phyloP scores from a whole-genome alignment of 2,888 invertebrate species.

The Hirtodrosophila alboralis region DNA sequence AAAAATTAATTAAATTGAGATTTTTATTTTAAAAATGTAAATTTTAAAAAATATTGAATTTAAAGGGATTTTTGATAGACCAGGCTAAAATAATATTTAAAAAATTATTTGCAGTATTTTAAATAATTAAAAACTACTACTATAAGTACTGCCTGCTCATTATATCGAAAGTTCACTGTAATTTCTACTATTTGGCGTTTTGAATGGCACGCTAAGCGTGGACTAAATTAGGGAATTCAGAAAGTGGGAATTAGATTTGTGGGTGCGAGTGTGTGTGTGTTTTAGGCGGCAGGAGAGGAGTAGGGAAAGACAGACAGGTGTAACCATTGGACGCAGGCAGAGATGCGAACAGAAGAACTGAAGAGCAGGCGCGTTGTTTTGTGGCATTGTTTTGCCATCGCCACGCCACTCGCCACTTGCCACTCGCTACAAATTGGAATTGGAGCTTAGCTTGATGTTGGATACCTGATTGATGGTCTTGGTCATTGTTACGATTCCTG shows the following conservation, averaged over 20 bases:
- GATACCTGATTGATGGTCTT: conserved; percentile 85
- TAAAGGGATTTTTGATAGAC: no score
- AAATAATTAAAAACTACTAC: no score
- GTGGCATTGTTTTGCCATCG: conserved; percentile 15
- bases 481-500: conserved; percentile 88
- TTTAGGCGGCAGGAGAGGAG: conserved; percentile 4
- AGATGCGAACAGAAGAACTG: conserved; percentile 22
- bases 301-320: conserved; percentile 21
- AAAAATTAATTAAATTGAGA: no score
- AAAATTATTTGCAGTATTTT: no score
- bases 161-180: conserved; percentile 30
- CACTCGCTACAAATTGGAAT: conserved; percentile 18
- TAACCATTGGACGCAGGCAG: conserved; percentile 46
- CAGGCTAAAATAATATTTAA: no score
- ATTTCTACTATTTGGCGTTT: conserved; percentile 12
- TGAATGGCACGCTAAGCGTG: conserved; percentile 34
- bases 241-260: conserved; percentile 11
- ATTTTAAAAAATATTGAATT: no score
- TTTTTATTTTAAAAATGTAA: no score
- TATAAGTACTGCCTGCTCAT: not conserved
- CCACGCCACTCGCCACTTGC: conserved; percentile 16
- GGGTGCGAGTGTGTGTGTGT: not conserved
- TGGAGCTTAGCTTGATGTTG: conserved; percentile 53
- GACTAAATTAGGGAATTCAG: not conserved
- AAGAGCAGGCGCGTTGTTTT: no score